Base-by-base conservation (phyloP, 2,888 invertebrate species). In the Coelopa pilipes region DNA sequence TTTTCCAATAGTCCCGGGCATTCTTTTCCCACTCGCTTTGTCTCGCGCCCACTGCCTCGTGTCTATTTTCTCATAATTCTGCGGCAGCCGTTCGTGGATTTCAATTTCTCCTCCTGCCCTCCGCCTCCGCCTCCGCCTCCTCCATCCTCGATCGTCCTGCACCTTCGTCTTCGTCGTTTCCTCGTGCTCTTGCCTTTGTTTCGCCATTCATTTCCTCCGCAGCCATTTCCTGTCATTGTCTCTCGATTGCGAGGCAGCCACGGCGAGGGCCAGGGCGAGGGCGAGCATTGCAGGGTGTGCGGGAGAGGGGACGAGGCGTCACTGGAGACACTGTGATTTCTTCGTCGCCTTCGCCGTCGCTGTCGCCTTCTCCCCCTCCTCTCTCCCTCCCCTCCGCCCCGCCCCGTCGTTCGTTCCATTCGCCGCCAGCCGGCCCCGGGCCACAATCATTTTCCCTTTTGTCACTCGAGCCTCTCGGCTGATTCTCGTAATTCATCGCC, bases 361-460 rank as follows among this genome's bases (percentile, higher is more conserved):
- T 21, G 49, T 60, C 7, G 2, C 2, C 7, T 34, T 34, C 34
- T n/a, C 34, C 7, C 7, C 34, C 7, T 34, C 7, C 34, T 66
- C 50, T 66, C 24, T 13, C 19, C 19, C 49, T 66, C 11, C 17
- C 46, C 50, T 71, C n/a, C 47, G 45, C 45, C 13, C 21, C 34
- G 34, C 24, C 55, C 11, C 19, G 47, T 21, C 60, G 47, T 34
- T 34, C 34, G 7, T 34, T 34, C 7, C 34, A 4, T 34, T 34
- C 34, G 2, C 7, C 34, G 34, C 34, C 34, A 17, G 34, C 53
- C 62, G n/a, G 65, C 45, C 49, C 53, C 62, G n/a, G 65, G 65
- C 65, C 65, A 53, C 17, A 45, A 55, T 71, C n/a, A 71, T 65
- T 65, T 55, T 34, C 45, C 24, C 34, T 63, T 71, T 69, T 59